These are phyloP conservation scores for Parambassis ranga DNA, from an alignment of 2,797 vertebrate genomes.

Conservation along the genomic window DNA sequence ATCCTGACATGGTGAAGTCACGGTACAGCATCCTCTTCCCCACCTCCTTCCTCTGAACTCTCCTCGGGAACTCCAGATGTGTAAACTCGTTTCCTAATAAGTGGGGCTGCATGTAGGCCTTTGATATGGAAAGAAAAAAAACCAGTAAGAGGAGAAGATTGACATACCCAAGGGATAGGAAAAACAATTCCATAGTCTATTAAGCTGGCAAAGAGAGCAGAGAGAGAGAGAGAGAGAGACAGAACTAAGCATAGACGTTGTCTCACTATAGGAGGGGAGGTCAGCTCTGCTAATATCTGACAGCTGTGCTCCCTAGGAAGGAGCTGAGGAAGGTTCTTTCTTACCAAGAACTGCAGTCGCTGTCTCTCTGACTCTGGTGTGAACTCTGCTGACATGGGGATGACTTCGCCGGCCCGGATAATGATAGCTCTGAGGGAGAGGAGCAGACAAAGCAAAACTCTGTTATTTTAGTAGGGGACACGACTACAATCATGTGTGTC, in stretches of 20 bases:
- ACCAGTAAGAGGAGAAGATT: slow-evolving; percentile 20
- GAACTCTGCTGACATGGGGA: slow-evolving; percentile 96
- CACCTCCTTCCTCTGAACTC: slow-evolving; percentile 95
- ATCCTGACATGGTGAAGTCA: slow-evolving; percentile 98
- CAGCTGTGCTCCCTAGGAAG: slow-evolving; percentile 45
- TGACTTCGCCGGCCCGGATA: slow-evolving; percentile 89
- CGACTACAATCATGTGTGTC: background rate
- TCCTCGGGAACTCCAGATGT: slow-evolving; percentile 96
- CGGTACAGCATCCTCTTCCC: slow-evolving; percentile 98
- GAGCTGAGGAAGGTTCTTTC: slow-evolving; percentile 14
- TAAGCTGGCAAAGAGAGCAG: slow-evolving; percentile 36
- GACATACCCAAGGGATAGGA: slow-evolving; percentile 41
- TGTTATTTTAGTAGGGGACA: slow-evolving; percentile 15
- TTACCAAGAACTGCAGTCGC: slow-evolving; percentile 96
- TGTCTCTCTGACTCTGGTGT: slow-evolving; percentile 97
- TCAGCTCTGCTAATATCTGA: slow-evolving; percentile 47
- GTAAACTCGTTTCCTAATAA: slow-evolving; percentile 98
- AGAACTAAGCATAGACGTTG: slow-evolving; percentile 28
- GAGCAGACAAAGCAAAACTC: slow-evolving; percentile 31
- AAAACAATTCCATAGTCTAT: slow-evolving; percentile 57
- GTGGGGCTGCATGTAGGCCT: slow-evolving; percentile 98
- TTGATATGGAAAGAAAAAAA: slow-evolving; percentile 21
- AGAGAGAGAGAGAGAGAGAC: slow-evolving; percentile 35
- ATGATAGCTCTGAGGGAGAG: slow-evolving; percentile 89
- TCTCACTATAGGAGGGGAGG: slow-evolving; percentile 47